Percentiles rank a stretch among this genome's conserved stretches.
These are phyloP conservation scores for Threskiornis aethiopicus DNA, from an alignment of 2,797 vertebrate genomes.

Conservation along the genomic window DNA sequence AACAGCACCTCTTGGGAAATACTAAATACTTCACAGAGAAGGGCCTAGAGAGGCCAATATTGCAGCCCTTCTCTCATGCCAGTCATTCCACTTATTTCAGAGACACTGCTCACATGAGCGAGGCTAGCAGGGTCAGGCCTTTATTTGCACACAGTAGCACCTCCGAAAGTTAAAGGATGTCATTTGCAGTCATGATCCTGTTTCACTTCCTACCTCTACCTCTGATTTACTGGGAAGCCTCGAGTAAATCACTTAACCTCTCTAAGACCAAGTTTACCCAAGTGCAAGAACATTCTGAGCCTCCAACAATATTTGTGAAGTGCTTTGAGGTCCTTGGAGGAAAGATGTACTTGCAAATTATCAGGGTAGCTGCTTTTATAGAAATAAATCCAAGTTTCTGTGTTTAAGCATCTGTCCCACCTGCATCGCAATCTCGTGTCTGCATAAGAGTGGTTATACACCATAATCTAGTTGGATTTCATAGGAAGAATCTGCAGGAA, in stretches of 20 bases:
- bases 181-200: background rate
- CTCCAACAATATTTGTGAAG: slow-evolving; percentile 8
- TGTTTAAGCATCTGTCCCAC: background rate
- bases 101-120: background rate
- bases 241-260: slow-evolving; percentile 53
- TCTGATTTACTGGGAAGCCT: slow-evolving; percentile 47
- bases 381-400: background rate
- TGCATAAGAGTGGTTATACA: background rate
- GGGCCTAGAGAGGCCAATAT: background rate
- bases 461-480: background rate
- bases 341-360: slow-evolving; percentile 22
- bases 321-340: background rate
- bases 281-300: background rate
- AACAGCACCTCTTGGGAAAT: slow-evolving; percentile 1
- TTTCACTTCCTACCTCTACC: slow-evolving; percentile 55
- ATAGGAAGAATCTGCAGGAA: background rate
- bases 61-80: background rate
- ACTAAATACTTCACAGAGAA: background rate
- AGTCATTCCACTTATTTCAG: background rate
- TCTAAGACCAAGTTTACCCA: slow-evolving; percentile 26
- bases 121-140: background rate
- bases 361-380: background rate
- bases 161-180: slow-evolving; percentile 41
- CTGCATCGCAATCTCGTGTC: background rate
- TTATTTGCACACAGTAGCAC: slow-evolving; percentile 16